phyloP scores from a whole-genome alignment of 2,113 vertebrate species.

The Rhinoptilus africanus region DNA sequence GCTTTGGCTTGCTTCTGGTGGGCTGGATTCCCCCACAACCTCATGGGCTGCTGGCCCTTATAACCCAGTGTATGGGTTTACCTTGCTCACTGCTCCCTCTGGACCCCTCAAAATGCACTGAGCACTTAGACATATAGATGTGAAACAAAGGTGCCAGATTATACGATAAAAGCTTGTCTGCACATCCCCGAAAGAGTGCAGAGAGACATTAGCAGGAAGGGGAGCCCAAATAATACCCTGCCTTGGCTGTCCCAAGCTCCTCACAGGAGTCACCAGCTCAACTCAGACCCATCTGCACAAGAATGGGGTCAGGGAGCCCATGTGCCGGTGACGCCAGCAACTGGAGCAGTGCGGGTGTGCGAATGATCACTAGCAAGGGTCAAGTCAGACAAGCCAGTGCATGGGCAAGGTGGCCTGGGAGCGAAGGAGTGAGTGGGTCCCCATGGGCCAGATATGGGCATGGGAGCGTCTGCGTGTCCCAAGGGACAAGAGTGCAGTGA shows the following conservation, averaged over 20 bases:
- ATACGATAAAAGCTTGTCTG: not conserved
- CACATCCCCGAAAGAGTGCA: not conserved
- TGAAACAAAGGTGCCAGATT: not conserved
- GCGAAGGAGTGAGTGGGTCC: not conserved
- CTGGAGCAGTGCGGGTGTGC: not conserved
- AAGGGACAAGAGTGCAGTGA: not conserved
- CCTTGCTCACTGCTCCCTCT: not conserved
- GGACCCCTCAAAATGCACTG: not conserved
- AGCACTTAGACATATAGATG: not conserved
- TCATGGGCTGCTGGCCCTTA: not conserved
- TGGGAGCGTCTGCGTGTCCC: not conserved
- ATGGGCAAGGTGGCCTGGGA: not conserved
- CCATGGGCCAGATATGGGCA: not conserved
- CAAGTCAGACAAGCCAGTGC: not conserved
- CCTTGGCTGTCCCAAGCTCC: not conserved
- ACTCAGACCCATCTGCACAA: not conserved
- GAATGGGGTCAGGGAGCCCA: not conserved
- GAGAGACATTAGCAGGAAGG: not conserved
- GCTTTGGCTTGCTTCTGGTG: not conserved
- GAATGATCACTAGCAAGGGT: not conserved
- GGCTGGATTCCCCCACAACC: not conserved
- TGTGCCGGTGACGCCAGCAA: fast-evolving
- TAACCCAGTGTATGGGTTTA: not conserved
- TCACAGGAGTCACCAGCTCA: not conserved
- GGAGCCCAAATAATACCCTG: not conserved